Evolutionary conservation across 2,113 vertebrate genomes (phyloP).

Genomic region (Callopanchax toddi): DNA sequence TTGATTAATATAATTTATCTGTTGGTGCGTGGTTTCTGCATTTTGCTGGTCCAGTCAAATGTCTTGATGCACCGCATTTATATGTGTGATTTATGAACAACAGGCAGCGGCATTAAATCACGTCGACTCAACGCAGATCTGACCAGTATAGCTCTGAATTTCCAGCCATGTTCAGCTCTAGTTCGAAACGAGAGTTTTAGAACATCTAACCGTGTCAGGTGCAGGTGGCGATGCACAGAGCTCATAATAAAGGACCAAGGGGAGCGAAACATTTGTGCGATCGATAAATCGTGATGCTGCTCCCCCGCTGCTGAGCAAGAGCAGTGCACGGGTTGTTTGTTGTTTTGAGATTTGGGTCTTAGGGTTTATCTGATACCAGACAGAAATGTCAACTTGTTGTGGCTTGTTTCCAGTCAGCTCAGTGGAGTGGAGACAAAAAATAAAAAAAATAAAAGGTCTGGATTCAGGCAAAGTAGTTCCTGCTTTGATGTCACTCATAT

Average conservation of each 20-base stretch:
- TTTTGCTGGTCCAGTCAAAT: not conserved
- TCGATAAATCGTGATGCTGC: not conserved
- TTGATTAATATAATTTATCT: conserved; percentile 1
- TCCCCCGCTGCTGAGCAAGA: not conserved
- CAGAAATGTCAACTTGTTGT: conserved; percentile 5
- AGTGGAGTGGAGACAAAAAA: not conserved
- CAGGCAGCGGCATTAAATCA: not conserved
- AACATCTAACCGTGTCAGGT: not conserved
- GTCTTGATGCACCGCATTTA: not conserved
- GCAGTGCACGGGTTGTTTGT: not conserved
- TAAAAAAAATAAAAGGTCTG: not conserved
- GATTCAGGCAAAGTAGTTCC: not conserved
- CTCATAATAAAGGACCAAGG: not conserved
- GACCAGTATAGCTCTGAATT: not conserved
- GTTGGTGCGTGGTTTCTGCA: not conserved
- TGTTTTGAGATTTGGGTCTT: not conserved
- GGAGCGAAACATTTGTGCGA: not conserved
- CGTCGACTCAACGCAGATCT: conserved; percentile 9
- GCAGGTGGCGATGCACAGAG: not conserved
- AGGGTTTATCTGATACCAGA: not conserved
- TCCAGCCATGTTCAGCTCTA: not conserved
- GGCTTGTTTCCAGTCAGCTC: not conserved
- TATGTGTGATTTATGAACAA: not conserved
- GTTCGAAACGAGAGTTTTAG: too few relatives aligned
- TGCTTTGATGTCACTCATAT: not conserved